Evolutionary conservation across 2,797 vertebrate genomes (phyloP), one percentile per base, ranked within the genome.

Genomic region (Acomys russatus): DNA sequence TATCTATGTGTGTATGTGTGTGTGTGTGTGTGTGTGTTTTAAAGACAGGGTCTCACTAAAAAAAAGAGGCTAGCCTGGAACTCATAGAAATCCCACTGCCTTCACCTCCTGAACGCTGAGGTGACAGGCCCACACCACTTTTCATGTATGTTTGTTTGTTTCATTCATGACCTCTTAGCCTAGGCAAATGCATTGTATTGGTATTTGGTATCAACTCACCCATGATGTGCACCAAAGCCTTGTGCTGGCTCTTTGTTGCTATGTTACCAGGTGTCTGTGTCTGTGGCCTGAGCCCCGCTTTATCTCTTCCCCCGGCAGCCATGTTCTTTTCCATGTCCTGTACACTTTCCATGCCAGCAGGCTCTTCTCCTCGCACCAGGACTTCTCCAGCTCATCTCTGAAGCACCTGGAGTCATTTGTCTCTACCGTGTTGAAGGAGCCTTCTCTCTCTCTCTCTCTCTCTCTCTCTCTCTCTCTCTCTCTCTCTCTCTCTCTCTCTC

Each of bases 241-340:
- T 66, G 61, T 4, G 28, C 17, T 11, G 18, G 11, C 17, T 63
- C 11, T 44, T 33, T 0, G 4, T 18, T 6, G 23, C 2, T 3
- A 3, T 2, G 0, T 9, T 6, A 38, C 22, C 9, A 2, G 1
- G 25, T 2, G 1, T 6, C 56, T 59, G 20, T 20, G 0, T 5
- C 10, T 18, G 1, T 11, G 44, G 3, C 5, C 6, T 23, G 14
- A 20, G 28, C 6, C 14, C 14, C 0, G 0, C 1, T 1, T 8
- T 17, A 0, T 9, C 51, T 54, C n/a, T 33, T n/a, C 23, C 1
- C 4, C 1, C 9, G 9, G 9, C 1, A 0, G 0, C 3, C 0
- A 0, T 0, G 1, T 23, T 22, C 49, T n/a, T 1, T 0, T 33
- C 22, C 35, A 2, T 0, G 9, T 10, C 15, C 0, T 73, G 28